Evolutionary conservation across 23 tunicate genomes (phyloP).

Genomic region (Phallusia fumigata): DNA sequence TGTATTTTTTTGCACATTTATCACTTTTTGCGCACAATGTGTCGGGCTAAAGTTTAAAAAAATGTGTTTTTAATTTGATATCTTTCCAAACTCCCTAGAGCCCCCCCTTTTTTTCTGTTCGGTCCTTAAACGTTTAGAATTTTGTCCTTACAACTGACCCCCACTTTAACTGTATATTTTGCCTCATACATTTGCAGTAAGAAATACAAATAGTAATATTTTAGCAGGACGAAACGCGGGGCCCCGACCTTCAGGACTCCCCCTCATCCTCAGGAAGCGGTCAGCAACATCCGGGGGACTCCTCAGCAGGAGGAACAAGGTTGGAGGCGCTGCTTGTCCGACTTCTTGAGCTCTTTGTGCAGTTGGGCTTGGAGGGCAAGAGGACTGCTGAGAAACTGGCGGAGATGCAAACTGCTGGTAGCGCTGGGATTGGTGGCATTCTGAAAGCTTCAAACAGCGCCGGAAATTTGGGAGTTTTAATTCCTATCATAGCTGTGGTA

Average conservation of each 20-base stretch:
- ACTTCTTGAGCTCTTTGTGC: constrained; percentile 79
- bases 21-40: too few relatives aligned
- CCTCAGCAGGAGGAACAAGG: constrained; percentile 15
- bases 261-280: neutral
- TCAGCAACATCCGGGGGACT: neutral
- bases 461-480: constrained; percentile 80
- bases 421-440: constrained; percentile 25
- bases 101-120: too few relatives aligned
- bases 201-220: neutral
- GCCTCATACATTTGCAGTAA: too few relatives aligned
- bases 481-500: constrained; percentile 93
- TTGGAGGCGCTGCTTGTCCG: constrained; percentile 71
- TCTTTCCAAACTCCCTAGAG: too few relatives aligned
- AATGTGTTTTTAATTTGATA: too few relatives aligned
- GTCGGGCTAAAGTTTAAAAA: too few relatives aligned
- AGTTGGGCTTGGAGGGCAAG: constrained; percentile 79
- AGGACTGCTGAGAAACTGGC: constrained; percentile 31
- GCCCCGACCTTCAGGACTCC: neutral
- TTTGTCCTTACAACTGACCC: too few relatives aligned
- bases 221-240: neutral
- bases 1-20: too few relatives aligned
- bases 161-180: too few relatives aligned
- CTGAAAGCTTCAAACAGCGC: constrained; percentile 73
- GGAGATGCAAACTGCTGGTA: constrained; percentile 4
- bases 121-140: too few relatives aligned